phyloP scores from a whole-genome alignment of 1,140 invertebrate genomes.

The Drosophila ficusphila region DNA sequence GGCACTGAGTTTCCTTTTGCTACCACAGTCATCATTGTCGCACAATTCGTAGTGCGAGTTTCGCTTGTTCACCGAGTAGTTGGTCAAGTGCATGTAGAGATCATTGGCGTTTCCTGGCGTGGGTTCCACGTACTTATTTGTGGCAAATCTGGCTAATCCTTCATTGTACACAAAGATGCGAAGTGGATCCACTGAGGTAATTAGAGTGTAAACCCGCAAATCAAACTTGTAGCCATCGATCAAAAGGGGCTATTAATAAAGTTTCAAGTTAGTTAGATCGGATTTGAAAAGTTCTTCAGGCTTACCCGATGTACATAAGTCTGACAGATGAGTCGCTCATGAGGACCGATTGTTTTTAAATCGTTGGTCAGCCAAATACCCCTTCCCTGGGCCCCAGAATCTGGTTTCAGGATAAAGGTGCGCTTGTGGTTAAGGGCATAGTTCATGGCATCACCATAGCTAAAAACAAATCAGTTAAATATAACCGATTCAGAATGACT shows the following conservation, averaged over 20 bases:
- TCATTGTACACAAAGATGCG: slow-evolving; percentile 98
- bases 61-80: slow-evolving; percentile 98
- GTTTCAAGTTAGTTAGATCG: not conserved
- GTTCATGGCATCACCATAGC: slow-evolving; percentile 78
- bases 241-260: slow-evolving; percentile 88
- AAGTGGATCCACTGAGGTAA: slow-evolving; percentile 97
- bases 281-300: not conserved
- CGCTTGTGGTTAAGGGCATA: slow-evolving; percentile 86
- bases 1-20: slow-evolving; percentile 93
- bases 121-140: slow-evolving; percentile 92
- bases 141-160: slow-evolving; percentile 96
- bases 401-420: slow-evolving; percentile 95
- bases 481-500: not conserved
- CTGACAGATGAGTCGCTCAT: slow-evolving; percentile 93
- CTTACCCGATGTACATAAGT: slow-evolving; percentile 87
- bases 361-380: slow-evolving; percentile 92
- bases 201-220: slow-evolving; percentile 95
- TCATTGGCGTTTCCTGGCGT: slow-evolving; percentile 91
- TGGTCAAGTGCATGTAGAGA: slow-evolving; percentile 98
- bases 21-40: slow-evolving; percentile 89
- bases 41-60: slow-evolving; percentile 89
- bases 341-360: slow-evolving; percentile 90
- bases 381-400: slow-evolving; percentile 93
- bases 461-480: not conserved
- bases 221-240: slow-evolving; percentile 99